These are phyloP conservation scores for Pachliopta kotzebuea DNA, from an alignment of 2,888 invertebrate species.

Conservation along the genomic window DNA sequence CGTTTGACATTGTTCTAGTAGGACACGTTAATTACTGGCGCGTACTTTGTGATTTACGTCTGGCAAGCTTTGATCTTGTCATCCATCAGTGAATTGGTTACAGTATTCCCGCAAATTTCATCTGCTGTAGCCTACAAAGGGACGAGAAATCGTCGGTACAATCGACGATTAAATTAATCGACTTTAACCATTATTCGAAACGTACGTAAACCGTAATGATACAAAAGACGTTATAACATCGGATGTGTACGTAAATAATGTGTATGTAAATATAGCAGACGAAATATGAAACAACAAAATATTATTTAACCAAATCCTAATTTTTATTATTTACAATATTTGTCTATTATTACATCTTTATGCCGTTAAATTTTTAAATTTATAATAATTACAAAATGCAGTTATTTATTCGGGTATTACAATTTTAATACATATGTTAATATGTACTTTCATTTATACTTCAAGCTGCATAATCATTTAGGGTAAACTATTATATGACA, in stretches of 20 bases:
- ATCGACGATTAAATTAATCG: conserved; percentile 15
- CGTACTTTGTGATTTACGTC: conserved; percentile 11
- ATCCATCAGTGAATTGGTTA: conserved; percentile 24
- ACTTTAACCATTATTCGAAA: neutral
- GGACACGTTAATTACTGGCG: neutral
- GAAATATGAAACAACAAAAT: too few species aligned
- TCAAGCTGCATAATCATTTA: too few species aligned
- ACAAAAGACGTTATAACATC: neutral
- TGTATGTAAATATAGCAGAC: neutral
- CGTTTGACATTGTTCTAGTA: neutral
- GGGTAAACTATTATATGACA: too few species aligned
- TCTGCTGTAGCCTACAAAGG: conserved; percentile 11
- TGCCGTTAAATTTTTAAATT: too few species aligned
- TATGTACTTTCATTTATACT: too few species aligned
- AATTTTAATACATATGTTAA: too few species aligned
- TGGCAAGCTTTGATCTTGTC: conserved; percentile 22
- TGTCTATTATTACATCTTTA: too few species aligned
- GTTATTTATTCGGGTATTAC: too few species aligned
- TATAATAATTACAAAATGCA: too few species aligned
- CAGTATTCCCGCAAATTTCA: conserved; percentile 15
- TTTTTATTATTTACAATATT: too few species aligned
- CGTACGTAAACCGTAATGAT: neutral
- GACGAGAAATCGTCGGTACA: conserved; percentile 10
- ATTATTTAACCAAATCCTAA: too few species aligned
- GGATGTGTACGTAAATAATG: too few species aligned